A percentile compares a stretch with the other conserved stretches of the same genome.
These are phyloP conservation scores for Podocnemis expansa DNA, from an alignment of 2,113 vertebrate species.

Conservation along the genomic window DNA sequence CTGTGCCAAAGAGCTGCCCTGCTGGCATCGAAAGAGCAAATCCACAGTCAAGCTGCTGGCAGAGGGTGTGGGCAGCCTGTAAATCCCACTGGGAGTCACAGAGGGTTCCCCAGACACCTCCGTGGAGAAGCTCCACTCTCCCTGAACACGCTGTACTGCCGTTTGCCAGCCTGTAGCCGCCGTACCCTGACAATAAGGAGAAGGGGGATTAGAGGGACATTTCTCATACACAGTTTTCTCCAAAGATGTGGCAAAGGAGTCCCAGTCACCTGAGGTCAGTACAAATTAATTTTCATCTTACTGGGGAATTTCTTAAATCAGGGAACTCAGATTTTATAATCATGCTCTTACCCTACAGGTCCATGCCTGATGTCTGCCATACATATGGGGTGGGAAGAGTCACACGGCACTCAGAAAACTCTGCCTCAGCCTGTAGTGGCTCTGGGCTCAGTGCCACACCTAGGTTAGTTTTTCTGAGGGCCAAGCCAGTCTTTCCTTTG, in stretches of 20 bases:
- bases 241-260: not conserved
- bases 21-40: not conserved
- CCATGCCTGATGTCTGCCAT: too few relatives aligned
- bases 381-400: too few relatives aligned
- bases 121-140: slow-evolving; percentile 70
- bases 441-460: too few relatives aligned
- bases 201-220: not conserved
- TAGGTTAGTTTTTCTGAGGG: too few relatives aligned
- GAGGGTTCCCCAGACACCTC: slow-evolving; percentile 55
- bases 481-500: too few relatives aligned
- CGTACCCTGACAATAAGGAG: slow-evolving; percentile 49
- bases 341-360: not conserved
- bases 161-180: slow-evolving; percentile 59
- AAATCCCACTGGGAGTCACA: slow-evolving; percentile 70
- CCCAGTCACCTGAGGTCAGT: not conserved
- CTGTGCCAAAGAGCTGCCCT: slow-evolving; percentile 40
- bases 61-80: slow-evolving; percentile 52
- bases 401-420: too few relatives aligned
- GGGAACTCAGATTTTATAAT: not conserved
- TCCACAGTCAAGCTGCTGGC: slow-evolving; percentile 73
- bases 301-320: not conserved
- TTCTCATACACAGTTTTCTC: not conserved
- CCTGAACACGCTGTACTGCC: slow-evolving; percentile 66
- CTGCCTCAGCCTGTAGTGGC: too few relatives aligned
- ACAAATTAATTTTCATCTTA: not conserved